phyloP scores from a whole-genome alignment of 2,797 vertebrate species.

The Xiphophorus birchmanni region DNA sequence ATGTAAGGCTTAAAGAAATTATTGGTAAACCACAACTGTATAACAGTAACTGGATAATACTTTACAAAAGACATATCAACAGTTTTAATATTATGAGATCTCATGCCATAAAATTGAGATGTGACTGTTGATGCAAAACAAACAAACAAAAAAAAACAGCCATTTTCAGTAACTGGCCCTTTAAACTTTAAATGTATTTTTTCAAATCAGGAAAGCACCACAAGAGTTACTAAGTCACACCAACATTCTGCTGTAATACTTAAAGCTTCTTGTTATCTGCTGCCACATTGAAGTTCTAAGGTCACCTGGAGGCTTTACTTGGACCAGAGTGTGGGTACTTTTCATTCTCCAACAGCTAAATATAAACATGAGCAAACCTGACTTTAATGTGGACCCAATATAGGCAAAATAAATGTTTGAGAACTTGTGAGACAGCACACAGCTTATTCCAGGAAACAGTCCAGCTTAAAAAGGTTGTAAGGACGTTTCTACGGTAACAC shows the following conservation, averaged over 20 bases:
- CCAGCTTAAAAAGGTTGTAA: not conserved
- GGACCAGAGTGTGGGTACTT: not conserved
- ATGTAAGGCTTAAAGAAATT: not conserved
- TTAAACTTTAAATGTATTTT: not conserved
- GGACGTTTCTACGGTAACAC: constrained; percentile 4
- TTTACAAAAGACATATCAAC: too few species aligned
- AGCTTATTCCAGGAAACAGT: not conserved
- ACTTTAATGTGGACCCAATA: not conserved
- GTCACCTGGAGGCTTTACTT: not conserved
- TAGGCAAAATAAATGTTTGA: not conserved
- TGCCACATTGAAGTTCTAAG: not conserved
- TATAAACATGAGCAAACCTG: not conserved
- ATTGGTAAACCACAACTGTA: not conserved
- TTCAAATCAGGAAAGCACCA: not conserved
- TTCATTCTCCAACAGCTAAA: not conserved
- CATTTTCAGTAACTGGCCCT: too few species aligned
- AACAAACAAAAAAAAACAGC: too few species aligned
- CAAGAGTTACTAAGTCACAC: not conserved
- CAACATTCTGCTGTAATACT: too few species aligned
- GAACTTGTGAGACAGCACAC: not conserved
- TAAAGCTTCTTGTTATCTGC: not conserved
- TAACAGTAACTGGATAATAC: too few species aligned
- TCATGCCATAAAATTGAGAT: too few species aligned
- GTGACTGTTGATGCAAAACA: too few species aligned
- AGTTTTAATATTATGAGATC: too few species aligned